These are phyloP conservation scores for Ferrisia virgata DNA, from an alignment of 2,888 invertebrate genomes.

Conservation along the genomic window DNA sequence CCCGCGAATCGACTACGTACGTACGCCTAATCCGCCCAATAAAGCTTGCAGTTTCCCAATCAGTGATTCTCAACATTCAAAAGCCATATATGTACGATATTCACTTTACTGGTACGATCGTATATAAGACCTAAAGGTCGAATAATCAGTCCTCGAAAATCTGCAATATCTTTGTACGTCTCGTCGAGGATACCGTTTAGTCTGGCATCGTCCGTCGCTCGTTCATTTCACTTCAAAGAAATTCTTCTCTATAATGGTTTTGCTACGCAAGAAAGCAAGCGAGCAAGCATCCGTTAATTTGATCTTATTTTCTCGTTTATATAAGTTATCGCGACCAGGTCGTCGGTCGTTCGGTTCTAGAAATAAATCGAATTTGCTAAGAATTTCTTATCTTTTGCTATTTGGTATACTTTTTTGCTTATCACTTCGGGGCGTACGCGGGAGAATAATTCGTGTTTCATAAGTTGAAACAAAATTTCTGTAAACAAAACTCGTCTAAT, in stretches of 20 bases:
- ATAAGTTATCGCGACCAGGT: too few relatives aligned
- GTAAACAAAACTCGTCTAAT: neutral
- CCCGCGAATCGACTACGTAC: neutral
- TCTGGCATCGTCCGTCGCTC: too few relatives aligned
- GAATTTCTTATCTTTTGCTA: neutral
- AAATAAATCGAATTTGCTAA: neutral
- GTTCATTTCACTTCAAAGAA: neutral
- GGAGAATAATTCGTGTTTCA: neutral
- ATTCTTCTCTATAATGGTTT: neutral
- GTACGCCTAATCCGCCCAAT: conserved; percentile 25
- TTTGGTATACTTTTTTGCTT: neutral
- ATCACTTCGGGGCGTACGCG: neutral
- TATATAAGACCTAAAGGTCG: neutral
- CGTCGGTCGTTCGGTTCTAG: neutral
- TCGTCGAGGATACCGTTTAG: neutral
- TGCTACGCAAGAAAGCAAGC: too few relatives aligned
- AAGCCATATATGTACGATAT: neutral
- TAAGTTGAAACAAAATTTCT: neutral
- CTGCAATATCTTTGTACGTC: neutral
- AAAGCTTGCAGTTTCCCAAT: conserved; percentile 35
- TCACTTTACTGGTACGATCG: neutral
- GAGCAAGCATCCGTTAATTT: neutral
- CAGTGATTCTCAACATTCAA: conserved; percentile 34
- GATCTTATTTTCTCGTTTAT: neutral
- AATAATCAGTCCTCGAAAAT: neutral